Evolutionary conservation across 2,113 vertebrate genomes (phyloP), one percentile per base, ranked within the genome.

Genomic region (Eulacestoma nigropectus): DNA sequence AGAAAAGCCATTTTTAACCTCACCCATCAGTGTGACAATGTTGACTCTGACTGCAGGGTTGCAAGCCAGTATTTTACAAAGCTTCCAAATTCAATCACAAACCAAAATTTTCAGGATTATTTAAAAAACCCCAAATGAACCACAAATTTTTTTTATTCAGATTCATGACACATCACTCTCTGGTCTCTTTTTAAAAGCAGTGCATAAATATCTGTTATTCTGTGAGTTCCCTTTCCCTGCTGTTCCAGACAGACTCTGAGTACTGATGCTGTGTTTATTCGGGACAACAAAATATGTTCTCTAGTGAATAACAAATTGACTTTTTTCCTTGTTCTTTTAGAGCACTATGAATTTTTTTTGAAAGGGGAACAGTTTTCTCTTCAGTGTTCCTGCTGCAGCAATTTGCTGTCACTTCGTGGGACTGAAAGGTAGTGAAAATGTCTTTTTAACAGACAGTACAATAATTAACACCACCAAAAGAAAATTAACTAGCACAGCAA

Each of bases 251-350:
- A 97, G 93, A 84, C 89, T 89, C 35, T 73, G 63, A 55, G 90
- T 91, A 93, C 84, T 87, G 95, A 91, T 95, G 93, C 76, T 97
- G 96, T 98, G 89, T 98, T 98, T 97, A 95, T 97, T 97, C 96
- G 97, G 93, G 84, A 97, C 96, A 97, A 97, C 87, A 97, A 98
- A 98, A 98, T 97, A 90, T 83, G 90, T 96, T 97, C 93, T 97
- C 95, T 80, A 60, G 96, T 96, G 98, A 98, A 97, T 97, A 97
- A 97, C 96, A 97, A 98, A 98, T 96, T 96, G 81, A 92, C 87
- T 98, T 96, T 77, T 90, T 96, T 59, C 80, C 86, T 96, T 97
- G 96, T 96, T 95, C 96, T 98, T 97, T 98, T 97, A 96, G 83
- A 95, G 97, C 69, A 93, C 96, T 93, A 96, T 96, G 92, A 96